Evolutionary conservation across 2,888 invertebrate species (phyloP), one percentile per base, ranked within the genome.

Genomic region (Micoletzkya japonica): DNA sequence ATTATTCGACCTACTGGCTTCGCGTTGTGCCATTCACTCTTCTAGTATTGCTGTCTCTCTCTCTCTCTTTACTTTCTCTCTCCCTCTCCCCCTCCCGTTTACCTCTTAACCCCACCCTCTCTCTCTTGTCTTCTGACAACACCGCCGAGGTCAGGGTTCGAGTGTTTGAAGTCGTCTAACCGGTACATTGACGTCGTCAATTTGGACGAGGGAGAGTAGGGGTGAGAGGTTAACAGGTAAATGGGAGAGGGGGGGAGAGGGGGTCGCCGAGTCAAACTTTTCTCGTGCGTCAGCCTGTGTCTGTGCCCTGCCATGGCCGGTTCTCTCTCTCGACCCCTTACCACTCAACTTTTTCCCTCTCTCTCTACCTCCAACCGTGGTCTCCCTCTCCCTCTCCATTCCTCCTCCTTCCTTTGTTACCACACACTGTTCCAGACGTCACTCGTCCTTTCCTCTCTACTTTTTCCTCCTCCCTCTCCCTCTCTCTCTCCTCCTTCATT

Each of bases 381-480:
- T 24, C n/a, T 24, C 24, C 26, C n/a, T 24, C 52, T 24, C 26
- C 52, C 58, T n/a, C n/a, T 26, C 37, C 24, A 44, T 44, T 44
- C 10, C 44, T 44, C 24, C 37, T 14, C 37, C 44, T 28, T 39
- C 60, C 28, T 44, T 26, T 30, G 26, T 30, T 17, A 37, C 26
- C 60, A 6, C 60, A 28, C 36, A 24, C 7, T 17, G 30, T 17
- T n/a, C 36, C n/a, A 34, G 26, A 59, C 60, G 20, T n/a, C n/a
- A 39, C 28, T 39, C 26, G 37, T 2, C 57, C 2, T 39, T 14
- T 44, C 44, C 20, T 44, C 44, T 44, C 20, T 37, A 24, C n/a
- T 39, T 39, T 17, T 37, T 37, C 59, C 28, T 32, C 26, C 44
- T 44, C 44, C 44, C 44, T 44, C 44, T 44, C 60, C 60, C 60